Conservation (phyloP, 2,888 invertebrate genomes). For the Drosophila pseudotakahashii region DNA sequence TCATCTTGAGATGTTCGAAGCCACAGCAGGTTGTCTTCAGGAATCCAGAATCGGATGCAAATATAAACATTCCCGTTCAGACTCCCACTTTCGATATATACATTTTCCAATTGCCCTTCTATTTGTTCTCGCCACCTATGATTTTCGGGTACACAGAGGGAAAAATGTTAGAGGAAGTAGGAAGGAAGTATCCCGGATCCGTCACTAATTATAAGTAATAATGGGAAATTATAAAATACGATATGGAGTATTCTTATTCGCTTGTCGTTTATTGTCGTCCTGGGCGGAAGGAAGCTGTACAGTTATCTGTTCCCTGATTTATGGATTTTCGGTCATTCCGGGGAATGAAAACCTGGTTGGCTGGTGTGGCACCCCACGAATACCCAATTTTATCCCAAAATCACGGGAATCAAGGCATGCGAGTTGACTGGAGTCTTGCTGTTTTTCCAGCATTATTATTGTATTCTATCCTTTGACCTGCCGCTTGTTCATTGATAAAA, state of each 20-base stretch:
- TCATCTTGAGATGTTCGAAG: slow-evolving; percentile 68
- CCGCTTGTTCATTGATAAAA: not conserved
- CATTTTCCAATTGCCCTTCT: slow-evolving; percentile 30
- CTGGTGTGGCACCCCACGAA: not conserved
- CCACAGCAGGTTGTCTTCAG: slow-evolving; percentile 81
- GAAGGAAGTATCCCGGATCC: no score
- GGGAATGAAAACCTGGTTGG: not conserved
- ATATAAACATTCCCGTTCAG: slow-evolving; percentile 59
- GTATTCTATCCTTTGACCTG: not conserved
- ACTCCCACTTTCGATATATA: not conserved
- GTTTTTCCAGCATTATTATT: not conserved
- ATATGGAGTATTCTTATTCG: no score
- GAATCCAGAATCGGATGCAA: slow-evolving; percentile 51
- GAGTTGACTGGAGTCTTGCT: not conserved
- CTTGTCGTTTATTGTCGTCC: not conserved
- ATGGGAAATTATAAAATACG: no score
- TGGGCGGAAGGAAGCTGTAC: not conserved
- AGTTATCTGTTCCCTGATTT: not conserved
- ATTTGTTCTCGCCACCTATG: slow-evolving; percentile 52
- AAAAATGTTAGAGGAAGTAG: not conserved
- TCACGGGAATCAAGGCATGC: not conserved
- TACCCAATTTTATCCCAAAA: not conserved
- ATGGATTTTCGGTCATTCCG: not conserved
- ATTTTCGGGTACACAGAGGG: slow-evolving; percentile 32
- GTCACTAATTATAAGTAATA: no score